Conservation (phyloP, 2,113 vertebrate species). For the Larimichthys crocea region DNA sequence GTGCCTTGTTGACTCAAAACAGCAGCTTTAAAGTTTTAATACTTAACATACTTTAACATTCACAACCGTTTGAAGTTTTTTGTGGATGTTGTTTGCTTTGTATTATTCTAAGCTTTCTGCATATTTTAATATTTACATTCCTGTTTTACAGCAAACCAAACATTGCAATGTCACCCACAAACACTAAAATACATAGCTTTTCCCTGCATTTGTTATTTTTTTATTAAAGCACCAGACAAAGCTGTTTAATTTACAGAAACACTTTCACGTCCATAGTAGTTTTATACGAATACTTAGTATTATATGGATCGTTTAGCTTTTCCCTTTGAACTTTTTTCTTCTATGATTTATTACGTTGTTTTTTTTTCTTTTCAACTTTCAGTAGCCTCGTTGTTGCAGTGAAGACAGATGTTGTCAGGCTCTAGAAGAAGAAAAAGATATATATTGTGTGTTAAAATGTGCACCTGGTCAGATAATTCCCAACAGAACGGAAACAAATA, state of each 20-base stretch:
- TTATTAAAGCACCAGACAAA: not conserved
- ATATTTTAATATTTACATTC: conserved; percentile 19
- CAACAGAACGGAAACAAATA: not conserved
- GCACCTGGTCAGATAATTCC: not conserved
- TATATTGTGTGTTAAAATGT: not conserved
- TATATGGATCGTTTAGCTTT: conserved; percentile 21
- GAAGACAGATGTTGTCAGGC: not conserved
- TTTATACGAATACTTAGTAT: conserved; percentile 13
- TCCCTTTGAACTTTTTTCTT: not conserved
- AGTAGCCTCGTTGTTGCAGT: not conserved
- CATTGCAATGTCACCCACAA: not conserved
- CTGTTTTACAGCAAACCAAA: conserved; percentile 13
- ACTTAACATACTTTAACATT: not conserved
- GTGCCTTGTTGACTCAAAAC: not conserved
- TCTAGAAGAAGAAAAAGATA: not conserved
- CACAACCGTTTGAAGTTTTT: not conserved
- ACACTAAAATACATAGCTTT: not conserved
- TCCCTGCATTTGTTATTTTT: not conserved
- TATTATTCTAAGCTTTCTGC: conserved; percentile 19
- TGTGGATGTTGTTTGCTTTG: not conserved
- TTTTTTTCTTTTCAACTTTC: not conserved
- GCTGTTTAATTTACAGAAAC: not conserved
- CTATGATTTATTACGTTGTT: not conserved
- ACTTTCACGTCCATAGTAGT: not conserved
- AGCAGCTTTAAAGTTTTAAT: conserved; percentile 4